These are phyloP conservation scores for Crambe crambe DNA, from an alignment of 37 sponge, comb jelly and placozoan genomes.

Conservation along the genomic window DNA sequence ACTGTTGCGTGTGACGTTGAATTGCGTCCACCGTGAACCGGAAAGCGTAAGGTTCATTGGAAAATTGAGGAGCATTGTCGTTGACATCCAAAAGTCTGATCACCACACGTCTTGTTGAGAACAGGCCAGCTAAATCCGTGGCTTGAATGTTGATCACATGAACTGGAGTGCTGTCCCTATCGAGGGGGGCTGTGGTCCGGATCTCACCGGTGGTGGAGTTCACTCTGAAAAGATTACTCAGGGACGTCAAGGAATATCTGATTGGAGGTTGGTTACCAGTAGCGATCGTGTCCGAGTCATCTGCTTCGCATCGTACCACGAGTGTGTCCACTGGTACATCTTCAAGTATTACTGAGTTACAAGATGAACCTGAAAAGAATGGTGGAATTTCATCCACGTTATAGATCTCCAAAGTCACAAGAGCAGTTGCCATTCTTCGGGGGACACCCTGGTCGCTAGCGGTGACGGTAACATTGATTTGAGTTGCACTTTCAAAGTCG, in stretches of 20 bases:
- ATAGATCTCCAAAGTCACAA: conserved; percentile 24
- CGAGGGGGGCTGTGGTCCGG: not conserved
- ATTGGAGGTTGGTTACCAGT: conserved; percentile 11
- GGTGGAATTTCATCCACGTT: conserved; percentile 67
- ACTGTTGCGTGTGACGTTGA: not conserved
- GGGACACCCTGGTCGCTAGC: conserved; percentile 53
- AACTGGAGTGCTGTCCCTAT: conserved; percentile 32
- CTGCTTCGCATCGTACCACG: conserved; percentile 16
- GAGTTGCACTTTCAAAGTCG: conserved; percentile 43
- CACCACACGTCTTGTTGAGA: not conserved
- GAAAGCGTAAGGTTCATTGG: not conserved
- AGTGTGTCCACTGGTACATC: not conserved
- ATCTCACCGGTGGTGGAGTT: conserved; percentile 29
- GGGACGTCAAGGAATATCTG: not conserved
- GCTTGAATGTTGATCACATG: conserved; percentile 37
- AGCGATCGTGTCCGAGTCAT: conserved; percentile 26
- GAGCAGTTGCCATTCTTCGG: not conserved
- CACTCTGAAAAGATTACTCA: conserved; percentile 20
- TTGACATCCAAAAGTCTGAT: conserved; percentile 67
- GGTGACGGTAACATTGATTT: conserved; percentile 29
- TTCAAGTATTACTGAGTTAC: conserved; percentile 21
- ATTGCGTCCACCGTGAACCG: not conserved
- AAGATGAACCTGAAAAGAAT: conserved; percentile 2
- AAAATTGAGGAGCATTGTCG: conserved; percentile 73
- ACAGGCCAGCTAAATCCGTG: conserved; percentile 24